A percentile compares a stretch with the other conserved stretches of the same genome.
These are phyloP conservation scores for Ectemnius lituratus DNA, from an alignment of 2,888 invertebrate genomes.

Conservation along the genomic window DNA sequence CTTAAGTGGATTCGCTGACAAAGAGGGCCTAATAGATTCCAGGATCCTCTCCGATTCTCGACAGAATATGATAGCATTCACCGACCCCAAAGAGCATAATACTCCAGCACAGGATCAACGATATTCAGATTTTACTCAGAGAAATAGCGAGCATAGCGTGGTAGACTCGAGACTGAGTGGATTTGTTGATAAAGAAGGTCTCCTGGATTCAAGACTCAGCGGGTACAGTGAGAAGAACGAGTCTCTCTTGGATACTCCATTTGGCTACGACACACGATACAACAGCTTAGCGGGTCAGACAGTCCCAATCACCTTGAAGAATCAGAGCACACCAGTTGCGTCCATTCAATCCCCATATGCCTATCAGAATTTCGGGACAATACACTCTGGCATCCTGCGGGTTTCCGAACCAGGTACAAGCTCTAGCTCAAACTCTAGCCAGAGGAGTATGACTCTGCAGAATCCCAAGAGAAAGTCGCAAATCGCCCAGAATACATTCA, in stretches of 20 bases:
- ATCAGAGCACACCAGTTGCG: conserved; percentile 73
- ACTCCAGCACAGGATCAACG: conserved; percentile 67
- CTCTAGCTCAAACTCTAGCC: conserved; percentile 73
- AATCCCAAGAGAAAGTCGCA: conserved; percentile 74
- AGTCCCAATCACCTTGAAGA: conserved; percentile 75
- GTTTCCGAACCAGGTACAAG: conserved; percentile 75
- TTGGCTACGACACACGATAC: conserved; percentile 70
- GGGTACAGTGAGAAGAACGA: conserved; percentile 66
- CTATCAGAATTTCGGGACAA: conserved; percentile 75
- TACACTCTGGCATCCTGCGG: conserved; percentile 74
- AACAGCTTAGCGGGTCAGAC: conserved; percentile 75
- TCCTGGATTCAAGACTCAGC: conserved; percentile 58
- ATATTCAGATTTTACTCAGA: conserved; percentile 65
- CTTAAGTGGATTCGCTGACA: conserved; percentile 74
- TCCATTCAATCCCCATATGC: conserved; percentile 74
- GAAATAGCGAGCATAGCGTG: conserved; percentile 47
- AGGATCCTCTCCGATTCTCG: conserved; percentile 74
- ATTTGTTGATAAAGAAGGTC: conserved; percentile 68
- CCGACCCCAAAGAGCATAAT: conserved; percentile 72
- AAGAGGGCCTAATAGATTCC: conserved; percentile 74
- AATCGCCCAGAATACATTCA: conserved; percentile 75
- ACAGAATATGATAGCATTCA: conserved; percentile 75
- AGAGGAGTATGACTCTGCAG: conserved; percentile 76
- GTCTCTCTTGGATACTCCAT: conserved; percentile 69
- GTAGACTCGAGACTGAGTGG: conserved; percentile 62